Conservation (phyloP, 2,113 vertebrate genomes). For the Struthidea cinerea region DNA sequence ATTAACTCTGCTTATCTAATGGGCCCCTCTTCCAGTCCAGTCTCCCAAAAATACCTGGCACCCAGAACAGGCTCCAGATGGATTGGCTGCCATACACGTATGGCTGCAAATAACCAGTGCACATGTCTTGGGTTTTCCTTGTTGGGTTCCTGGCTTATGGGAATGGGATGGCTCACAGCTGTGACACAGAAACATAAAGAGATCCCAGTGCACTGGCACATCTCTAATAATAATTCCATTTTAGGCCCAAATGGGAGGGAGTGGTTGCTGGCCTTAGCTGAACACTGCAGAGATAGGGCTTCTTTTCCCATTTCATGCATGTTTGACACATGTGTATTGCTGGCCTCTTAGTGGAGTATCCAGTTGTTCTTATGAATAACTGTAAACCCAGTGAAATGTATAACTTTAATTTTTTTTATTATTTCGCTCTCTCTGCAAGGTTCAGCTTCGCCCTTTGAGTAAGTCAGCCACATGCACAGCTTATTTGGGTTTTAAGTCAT, state of each 20-base stretch:
- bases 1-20: constrained; percentile 13
- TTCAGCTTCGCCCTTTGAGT: neutral
- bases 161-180: neutral
- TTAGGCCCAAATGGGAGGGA: neutral
- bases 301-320: neutral
- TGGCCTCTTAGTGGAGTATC: neutral
- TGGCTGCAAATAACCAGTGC: neutral
- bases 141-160: neutral
- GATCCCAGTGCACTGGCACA: neutral
- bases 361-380: neutral
- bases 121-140: neutral
- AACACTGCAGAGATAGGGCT: neutral
- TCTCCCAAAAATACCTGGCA: neutral
- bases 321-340: neutral
- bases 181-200: neutral
- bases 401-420: neutral
- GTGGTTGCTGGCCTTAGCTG: neutral
- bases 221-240: neutral
- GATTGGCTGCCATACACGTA: neutral
- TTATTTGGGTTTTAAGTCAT: neutral
- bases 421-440: neutral
- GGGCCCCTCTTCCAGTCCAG: neutral
- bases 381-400: neutral
- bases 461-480: neutral
- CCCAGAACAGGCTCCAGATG: neutral